Evolutionary conservation across 1,140 invertebrate species (phyloP), one percentile per base, ranked within the genome.

Genomic region (Brachionus plicatilis): DNA sequence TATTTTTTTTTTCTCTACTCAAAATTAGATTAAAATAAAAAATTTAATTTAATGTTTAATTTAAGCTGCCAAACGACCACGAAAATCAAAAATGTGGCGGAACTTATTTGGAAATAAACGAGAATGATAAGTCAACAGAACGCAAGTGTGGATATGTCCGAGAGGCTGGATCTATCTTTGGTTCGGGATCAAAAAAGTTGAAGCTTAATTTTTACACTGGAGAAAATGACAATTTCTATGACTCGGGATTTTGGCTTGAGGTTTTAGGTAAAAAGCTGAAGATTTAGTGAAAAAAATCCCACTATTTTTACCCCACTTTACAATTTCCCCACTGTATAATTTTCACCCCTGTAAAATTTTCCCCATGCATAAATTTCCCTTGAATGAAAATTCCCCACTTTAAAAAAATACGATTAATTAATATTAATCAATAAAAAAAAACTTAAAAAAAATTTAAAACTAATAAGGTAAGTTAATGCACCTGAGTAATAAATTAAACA

Each of bases 31-130:
- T 7, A 29, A 29, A 33, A 5, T 3, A 41, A 17, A 41, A 72
- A 43, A 11, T 0, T 41, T 8, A 45, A 43, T 14, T 37, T 24
- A 9, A 72, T 72, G 11, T 72, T 72, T 72, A 43, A 20, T 72
- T 17, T 17, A 20, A 72, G 68, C 53, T 82, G 8, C 79, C 79
- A 17, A 82, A 82, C 17, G 53, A 82, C 7, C 17, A 41, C 11
- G 53, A 60, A 11, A 82, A 82, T 47, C 53, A 82, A 68, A 68
- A 60, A 24, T 82, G 79, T 45, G 65, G 53, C 4, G 53, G 33
- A 5, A 65, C 79, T 82, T 82, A 65, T 82, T 45, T 82, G 24
- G 79, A 82, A 82, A 65, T 82, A 65, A 65, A 41, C 27, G 79
- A 82, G 60, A 82, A 82, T 27, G 53, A 37, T 5, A 60, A 68